Evolutionary conservation across 2,888 invertebrate genomes (phyloP).

Genomic region (Chelonus formosanus): DNA sequence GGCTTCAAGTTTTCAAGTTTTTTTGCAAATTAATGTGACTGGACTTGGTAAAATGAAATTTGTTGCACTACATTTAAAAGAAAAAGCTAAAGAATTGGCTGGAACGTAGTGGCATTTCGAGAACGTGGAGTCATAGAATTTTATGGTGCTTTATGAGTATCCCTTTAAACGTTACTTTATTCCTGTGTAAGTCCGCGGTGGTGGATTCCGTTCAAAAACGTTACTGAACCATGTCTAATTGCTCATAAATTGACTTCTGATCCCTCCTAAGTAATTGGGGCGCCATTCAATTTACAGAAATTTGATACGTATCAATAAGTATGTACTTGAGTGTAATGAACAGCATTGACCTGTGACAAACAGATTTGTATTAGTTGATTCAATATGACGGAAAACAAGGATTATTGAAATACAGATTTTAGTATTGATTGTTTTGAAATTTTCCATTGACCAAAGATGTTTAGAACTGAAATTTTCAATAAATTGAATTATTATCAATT

Average conservation of each 20-base stretch:
- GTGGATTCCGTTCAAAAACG: slow-evolving; percentile 46
- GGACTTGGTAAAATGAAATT: background rate
- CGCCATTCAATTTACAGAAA: slow-evolving; percentile 43
- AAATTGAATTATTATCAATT: no score
- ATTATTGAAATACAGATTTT: no score
- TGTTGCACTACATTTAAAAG: slow-evolving; percentile 13
- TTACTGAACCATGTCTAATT: slow-evolving; percentile 48
- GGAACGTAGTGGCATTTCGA: slow-evolving; percentile 24
- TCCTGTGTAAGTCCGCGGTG: slow-evolving; percentile 2
- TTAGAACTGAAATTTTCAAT: no score
- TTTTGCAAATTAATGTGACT: no score
- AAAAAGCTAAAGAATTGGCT: slow-evolving; percentile 20
- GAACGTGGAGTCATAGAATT: slow-evolving; percentile 36
- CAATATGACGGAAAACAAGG: no score
- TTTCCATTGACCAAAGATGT: no score
- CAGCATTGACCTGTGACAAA: background rate
- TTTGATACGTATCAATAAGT: slow-evolving; percentile 28
- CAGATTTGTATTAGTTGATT: background rate
- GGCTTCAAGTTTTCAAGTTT: no score
- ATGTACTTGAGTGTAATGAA: background rate
- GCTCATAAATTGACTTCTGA: slow-evolving; percentile 48
- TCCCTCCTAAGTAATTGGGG: slow-evolving; percentile 23
- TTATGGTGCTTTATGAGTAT: slow-evolving; percentile 39
- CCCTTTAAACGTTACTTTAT: slow-evolving; percentile 24
- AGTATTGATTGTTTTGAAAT: no score